A percentile compares a stretch with the other conserved stretches of the same genome.
Conservation (phyloP, 2,797 vertebrate genomes). For the Hyperoplus lanceolatus region DNA sequence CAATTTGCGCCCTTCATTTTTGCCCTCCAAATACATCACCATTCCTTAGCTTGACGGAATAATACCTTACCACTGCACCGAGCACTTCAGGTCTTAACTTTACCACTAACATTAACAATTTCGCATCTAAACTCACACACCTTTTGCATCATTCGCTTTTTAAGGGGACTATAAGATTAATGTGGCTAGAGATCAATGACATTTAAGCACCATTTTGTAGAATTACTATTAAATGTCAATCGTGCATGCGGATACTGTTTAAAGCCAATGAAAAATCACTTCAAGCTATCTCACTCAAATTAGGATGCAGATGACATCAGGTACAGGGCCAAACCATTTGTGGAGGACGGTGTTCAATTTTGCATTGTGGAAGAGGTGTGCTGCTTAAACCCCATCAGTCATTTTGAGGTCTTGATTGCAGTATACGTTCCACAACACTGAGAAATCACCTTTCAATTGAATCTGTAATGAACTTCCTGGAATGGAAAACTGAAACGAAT, state of each 20-base stretch:
- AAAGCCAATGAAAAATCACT: conserved; percentile 42
- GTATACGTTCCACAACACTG: conserved; percentile 41
- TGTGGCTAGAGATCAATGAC: conserved; percentile 40
- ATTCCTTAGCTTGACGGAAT: neutral
- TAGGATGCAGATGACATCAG: conserved; percentile 53
- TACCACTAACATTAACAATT: conserved; percentile 31
- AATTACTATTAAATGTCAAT: conserved; percentile 59
- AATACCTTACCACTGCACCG: neutral
- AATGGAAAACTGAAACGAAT: conserved; percentile 56
- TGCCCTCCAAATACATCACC: conserved; percentile 17
- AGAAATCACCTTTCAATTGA: conserved; percentile 62
- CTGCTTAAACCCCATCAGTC: conserved; percentile 49
- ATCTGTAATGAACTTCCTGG: conserved; percentile 62
- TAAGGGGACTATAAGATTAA: conserved; percentile 42
- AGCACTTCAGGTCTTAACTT: neutral
- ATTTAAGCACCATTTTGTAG: conserved; percentile 52
- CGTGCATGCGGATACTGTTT: conserved; percentile 36
- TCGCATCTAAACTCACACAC: conserved; percentile 21
- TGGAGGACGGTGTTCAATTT: conserved; percentile 51
- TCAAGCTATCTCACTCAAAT: conserved; percentile 25
- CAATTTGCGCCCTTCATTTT: conserved; percentile 35
- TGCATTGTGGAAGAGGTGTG: conserved; percentile 43
- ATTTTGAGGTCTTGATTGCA: conserved; percentile 64
- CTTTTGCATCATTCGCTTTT: conserved; percentile 15
- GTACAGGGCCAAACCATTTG: conserved; percentile 40